Evolutionary conservation across 2,113 vertebrate species (phyloP).

Genomic region (Dendropsophus ebraccatus): DNA sequence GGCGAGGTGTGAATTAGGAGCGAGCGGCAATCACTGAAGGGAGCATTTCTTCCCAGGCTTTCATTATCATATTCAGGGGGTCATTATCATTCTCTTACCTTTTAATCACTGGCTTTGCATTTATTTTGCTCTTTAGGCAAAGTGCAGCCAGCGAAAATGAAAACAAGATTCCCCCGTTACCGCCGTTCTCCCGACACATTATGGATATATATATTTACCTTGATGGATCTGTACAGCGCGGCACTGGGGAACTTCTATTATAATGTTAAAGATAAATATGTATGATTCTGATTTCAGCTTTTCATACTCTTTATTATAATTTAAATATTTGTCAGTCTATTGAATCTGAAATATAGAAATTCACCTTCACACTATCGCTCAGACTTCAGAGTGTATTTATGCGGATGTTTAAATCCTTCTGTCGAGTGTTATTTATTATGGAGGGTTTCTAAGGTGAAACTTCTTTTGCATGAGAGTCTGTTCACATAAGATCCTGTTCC

Average conservation of each 20-base stretch:
- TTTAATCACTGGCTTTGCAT: slow-evolving; percentile 33
- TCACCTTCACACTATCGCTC: not conserved
- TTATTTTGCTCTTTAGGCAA: slow-evolving; percentile 38
- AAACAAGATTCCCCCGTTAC: slow-evolving; percentile 10
- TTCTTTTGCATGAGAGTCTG: not conserved
- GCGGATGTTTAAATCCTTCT: not conserved
- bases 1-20: slow-evolving; percentile 41
- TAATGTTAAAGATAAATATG: slow-evolving; percentile 14
- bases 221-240: not conserved
- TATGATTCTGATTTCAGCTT: not conserved
- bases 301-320: not conserved
- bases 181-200: not conserved
- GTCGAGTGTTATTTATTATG: not conserved
- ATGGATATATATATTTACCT: slow-evolving; percentile 18
- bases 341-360: not conserved
- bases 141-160: slow-evolving; percentile 7
- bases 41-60: not conserved
- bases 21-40: slow-evolving; percentile 23
- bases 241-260: not conserved
- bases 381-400: not conserved
- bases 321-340: not conserved
- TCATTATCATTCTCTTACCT: slow-evolving; percentile 37
- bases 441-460: not conserved
- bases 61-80: slow-evolving; percentile 40
- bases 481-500: not conserved